These are phyloP conservation scores for Pseudomyrmex flavicornis DNA, from an alignment of 1,140 invertebrate species.

Conservation along the genomic window DNA sequence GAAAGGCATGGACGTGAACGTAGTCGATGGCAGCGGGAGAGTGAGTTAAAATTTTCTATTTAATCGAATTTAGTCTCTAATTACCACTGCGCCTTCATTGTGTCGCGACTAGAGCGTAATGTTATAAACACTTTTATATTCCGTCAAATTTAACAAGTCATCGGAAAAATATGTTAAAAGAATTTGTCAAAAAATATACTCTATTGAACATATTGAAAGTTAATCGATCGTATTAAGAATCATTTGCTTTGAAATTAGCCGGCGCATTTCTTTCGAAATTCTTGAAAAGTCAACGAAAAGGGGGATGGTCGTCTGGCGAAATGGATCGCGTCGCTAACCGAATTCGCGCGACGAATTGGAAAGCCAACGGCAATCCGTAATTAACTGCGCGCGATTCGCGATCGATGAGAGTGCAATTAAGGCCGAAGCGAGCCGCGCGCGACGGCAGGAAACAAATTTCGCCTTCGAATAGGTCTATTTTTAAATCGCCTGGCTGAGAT, in stretches of 20 bases:
- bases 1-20: constrained; percentile 79
- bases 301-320: not conserved
- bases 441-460: constrained; percentile 54
- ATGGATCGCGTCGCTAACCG: constrained; percentile 34
- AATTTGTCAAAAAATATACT: not conserved
- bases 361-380: constrained; percentile 48
- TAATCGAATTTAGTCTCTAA: constrained; percentile 37
- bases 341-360: constrained; percentile 41
- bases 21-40: constrained; percentile 82
- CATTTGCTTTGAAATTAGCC: not conserved
- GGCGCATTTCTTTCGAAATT: not conserved
- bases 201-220: not conserved
- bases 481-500: constrained; percentile 22
- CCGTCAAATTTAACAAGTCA: too few relatives aligned
- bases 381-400: constrained; percentile 51
- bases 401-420: constrained; percentile 60
- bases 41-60: constrained; percentile 73
- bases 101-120: too few relatives aligned
- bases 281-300: not conserved
- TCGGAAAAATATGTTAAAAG: too few relatives aligned
- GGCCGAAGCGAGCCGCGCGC: constrained; percentile 42
- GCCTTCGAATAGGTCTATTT: constrained; percentile 54
- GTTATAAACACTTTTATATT: too few relatives aligned
- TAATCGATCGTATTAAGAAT: not conserved
- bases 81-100: not conserved